Percentiles rank a stretch among this genome's conserved stretches.
Evolutionary conservation across 1,140 invertebrate species (phyloP).

Genomic region (Brachionus sp.): DNA sequence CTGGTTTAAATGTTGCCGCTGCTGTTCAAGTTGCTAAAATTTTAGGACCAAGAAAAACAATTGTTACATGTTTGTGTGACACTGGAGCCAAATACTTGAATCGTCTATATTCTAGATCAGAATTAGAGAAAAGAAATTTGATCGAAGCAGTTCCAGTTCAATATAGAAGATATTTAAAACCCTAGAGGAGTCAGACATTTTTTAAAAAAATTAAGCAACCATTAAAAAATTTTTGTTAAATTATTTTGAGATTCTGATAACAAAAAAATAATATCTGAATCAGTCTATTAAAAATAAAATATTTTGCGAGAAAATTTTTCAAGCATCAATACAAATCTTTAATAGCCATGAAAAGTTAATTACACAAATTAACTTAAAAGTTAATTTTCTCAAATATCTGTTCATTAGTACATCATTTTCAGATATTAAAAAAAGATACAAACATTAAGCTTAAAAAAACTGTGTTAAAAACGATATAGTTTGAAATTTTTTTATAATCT

Average conservation of each 20-base stretch:
- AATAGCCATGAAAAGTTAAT: neutral
- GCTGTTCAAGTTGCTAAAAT: conserved; percentile 53
- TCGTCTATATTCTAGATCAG: conserved; percentile 29
- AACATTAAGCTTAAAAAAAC: neutral
- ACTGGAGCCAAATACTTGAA: conserved; percentile 52
- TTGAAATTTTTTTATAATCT: neutral
- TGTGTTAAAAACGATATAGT: neutral
- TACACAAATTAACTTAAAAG: neutral
- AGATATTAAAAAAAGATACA: neutral
- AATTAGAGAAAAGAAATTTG: conserved; percentile 38
- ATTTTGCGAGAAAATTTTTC: neutral
- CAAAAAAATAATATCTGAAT: conserved; percentile 35
- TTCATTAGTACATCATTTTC: conserved; percentile 24
- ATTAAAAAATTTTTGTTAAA: too few species aligned
- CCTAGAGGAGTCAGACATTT: neutral
- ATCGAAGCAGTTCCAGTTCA: conserved; percentile 23
- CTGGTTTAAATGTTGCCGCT: conserved; percentile 57
- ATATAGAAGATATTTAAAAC: conserved; percentile 40
- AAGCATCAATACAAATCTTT: neutral
- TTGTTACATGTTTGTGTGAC: conserved; percentile 59
- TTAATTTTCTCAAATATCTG: conserved; percentile 34
- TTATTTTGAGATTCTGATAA: too few species aligned
- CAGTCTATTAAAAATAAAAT: neutral
- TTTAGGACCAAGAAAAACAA: conserved; percentile 57
- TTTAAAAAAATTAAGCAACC: neutral